Evolutionary conservation across 64 coral and sea anemone genomes (phyloP).

Genomic region (Platygyra sinensis): DNA sequence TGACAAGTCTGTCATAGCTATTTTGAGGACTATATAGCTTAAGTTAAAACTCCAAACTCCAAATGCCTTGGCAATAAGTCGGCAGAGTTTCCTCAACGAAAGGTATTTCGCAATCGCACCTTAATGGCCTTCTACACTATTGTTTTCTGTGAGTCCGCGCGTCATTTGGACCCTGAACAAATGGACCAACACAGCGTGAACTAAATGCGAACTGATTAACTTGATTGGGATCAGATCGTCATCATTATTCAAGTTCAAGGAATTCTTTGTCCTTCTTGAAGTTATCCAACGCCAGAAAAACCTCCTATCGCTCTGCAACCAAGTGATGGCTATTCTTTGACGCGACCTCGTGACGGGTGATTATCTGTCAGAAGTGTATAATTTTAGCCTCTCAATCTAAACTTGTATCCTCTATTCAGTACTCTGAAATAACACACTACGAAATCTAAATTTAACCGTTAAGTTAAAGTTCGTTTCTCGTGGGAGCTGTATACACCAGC

Average conservation of each 20-base stretch:
- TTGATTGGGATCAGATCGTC: not conserved
- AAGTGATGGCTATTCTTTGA: not conserved
- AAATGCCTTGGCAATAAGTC: not conserved
- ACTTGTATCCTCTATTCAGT: conserved; percentile 8
- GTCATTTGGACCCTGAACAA: not conserved
- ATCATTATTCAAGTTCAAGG: not conserved
- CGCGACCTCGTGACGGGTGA: conserved; percentile 24
- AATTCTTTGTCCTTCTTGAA: not conserved
- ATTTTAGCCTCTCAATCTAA: not conserved
- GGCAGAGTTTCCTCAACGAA: not conserved
- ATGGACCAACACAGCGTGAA: conserved; percentile 27
- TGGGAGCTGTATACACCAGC: not conserved
- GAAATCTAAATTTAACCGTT: conserved; percentile 24
- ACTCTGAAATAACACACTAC: not conserved
- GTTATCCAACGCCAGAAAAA: not conserved
- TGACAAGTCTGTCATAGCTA: conserved; percentile 30
- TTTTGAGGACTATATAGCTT: not conserved
- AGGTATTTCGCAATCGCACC: not conserved
- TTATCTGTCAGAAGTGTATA: not conserved
- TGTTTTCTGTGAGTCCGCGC: not conserved
- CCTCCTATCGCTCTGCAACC: not conserved
- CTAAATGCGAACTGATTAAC: not conserved
- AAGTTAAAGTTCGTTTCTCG: not conserved
- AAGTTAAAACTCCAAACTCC: not conserved
- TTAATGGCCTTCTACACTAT: not conserved